Evolutionary conservation across 2,113 vertebrate species (phyloP).

Genomic region (Vimba vimba): DNA sequence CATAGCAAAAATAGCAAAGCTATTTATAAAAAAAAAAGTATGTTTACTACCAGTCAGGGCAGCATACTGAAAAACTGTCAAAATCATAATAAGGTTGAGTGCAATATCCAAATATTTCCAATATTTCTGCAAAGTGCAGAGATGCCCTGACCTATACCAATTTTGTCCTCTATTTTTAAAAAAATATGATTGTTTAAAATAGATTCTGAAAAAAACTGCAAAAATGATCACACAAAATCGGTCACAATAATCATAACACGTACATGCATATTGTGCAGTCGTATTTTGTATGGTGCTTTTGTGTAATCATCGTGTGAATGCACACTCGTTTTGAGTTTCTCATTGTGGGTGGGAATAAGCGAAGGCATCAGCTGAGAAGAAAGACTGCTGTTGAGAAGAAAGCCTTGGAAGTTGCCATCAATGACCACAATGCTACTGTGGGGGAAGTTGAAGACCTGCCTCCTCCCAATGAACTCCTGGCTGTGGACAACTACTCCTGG

Average conservation of each 20-base stretch:
- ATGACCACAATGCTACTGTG: not conserved
- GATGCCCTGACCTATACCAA: not conserved
- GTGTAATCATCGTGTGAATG: not conserved
- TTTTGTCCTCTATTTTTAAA: not conserved
- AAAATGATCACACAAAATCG: not conserved
- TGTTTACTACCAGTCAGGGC: not conserved
- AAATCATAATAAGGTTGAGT: slow-evolving; percentile 13
- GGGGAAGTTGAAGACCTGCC: not conserved
- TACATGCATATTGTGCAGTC: not conserved
- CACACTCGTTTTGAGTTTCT: not conserved
- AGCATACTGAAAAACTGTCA: slow-evolving; percentile 4
- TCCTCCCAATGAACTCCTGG: slow-evolving; percentile 2
- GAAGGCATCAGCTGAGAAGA: not conserved
- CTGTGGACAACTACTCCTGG: slow-evolving; percentile 12
- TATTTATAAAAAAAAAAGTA: slow-evolving; percentile 8
- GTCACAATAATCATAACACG: not conserved
- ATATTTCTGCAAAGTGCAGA: not conserved
- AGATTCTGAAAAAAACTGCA: not conserved
- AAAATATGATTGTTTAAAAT: not conserved
- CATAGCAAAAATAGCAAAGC: not conserved
- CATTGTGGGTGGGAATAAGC: not conserved
- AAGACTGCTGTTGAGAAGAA: slow-evolving; percentile 2
- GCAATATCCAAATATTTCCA: not conserved
- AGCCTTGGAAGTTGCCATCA: not conserved
- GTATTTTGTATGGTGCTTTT: not conserved